These are phyloP conservation scores for Hapalemur alaotrensis DNA, from an alignment of 2,797 vertebrate genomes.

Conservation along the genomic window DNA sequence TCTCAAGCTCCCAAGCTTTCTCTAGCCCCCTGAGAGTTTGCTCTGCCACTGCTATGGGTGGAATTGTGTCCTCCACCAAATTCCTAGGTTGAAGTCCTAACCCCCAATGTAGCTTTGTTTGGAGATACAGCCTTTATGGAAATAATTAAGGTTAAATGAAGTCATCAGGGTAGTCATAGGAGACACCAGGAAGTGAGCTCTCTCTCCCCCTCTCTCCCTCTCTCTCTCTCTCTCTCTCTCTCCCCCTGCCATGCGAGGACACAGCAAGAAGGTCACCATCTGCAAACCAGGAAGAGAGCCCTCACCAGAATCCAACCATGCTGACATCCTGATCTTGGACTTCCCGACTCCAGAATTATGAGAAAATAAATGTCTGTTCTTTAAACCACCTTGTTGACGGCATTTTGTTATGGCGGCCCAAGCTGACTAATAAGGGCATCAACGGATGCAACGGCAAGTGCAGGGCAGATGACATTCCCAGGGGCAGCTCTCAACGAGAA, in stretches of 20 bases:
- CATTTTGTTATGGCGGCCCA: not conserved
- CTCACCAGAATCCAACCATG: too few relatives aligned
- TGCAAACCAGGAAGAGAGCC: not conserved
- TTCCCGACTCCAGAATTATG: not conserved
- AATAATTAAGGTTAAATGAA: not conserved
- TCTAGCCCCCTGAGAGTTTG: not conserved
- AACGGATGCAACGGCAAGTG: fast-evolving
- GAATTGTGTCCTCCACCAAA: not conserved
- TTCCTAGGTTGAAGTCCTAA: too few relatives aligned
- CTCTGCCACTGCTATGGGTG: too few relatives aligned
- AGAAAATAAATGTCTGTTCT: not conserved
- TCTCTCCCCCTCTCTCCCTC: not conserved
- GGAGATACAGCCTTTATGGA: not conserved
- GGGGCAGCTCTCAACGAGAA: not conserved
- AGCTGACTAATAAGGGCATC: not conserved
- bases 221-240: not conserved
- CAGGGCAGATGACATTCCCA: too few relatives aligned
- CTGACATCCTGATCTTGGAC: not conserved
- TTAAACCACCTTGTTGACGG: not conserved
- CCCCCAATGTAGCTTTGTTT: fast-evolving
- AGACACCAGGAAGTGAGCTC: not conserved
- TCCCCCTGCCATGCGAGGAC: not conserved
- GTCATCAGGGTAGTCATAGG: not conserved
- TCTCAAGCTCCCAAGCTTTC: not conserved
- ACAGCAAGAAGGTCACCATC: not conserved